phyloP scores from a whole-genome alignment of 1,140 invertebrate species.

The Drosophila insularis region DNA sequence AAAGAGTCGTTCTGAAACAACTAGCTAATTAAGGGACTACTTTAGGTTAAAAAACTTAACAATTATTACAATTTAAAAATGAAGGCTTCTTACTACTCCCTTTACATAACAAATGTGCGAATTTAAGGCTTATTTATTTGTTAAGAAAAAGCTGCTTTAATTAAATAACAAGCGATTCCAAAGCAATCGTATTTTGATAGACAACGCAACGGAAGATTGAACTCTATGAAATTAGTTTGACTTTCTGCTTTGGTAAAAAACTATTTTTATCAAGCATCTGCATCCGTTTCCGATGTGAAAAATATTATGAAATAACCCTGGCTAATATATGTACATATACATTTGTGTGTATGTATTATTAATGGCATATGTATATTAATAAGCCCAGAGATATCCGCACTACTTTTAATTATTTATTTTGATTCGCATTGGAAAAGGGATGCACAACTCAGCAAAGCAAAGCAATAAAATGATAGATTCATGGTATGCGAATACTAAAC shows the following conservation, averaged over 20 bases:
- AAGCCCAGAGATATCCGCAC: conserved; percentile 7
- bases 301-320: neutral
- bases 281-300: conserved; percentile 4
- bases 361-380: neutral
- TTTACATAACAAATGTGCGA: no score
- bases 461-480: neutral
- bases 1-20: neutral
- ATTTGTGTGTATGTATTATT: neutral
- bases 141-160: no score
- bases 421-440: conserved; percentile 9
- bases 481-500: neutral
- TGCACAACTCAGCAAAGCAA: neutral
- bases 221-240: neutral
- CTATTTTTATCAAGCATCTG: neutral
- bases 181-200: neutral
- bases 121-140: no score
- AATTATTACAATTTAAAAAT: no score
- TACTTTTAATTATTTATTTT: conserved; percentile 5
- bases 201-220: conserved; percentile 1
- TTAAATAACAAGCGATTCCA: no score
- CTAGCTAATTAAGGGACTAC: no score
- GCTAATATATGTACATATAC: neutral
- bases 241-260: conserved; percentile 4
- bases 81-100: no score
- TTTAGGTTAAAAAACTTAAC: no score